Base-by-base conservation (phyloP, 1,140 invertebrate genomes). In the Heliconius melpomene region DNA sequence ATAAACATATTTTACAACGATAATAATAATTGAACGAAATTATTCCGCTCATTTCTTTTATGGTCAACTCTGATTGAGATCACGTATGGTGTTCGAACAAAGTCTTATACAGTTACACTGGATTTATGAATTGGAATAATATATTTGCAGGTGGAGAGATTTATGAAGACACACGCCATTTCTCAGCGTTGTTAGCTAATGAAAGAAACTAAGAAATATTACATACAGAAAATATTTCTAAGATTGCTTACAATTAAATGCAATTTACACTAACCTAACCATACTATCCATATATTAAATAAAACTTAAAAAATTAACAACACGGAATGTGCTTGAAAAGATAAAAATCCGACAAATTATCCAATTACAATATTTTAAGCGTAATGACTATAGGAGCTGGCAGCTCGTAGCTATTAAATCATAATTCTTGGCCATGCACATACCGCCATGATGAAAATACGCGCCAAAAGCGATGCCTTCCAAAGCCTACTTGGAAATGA, bases 101-200 rank as follows among this genome's bases (percentile, higher is more conserved):
- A 87, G 86, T 84, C 85, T 82, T 85, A 83, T 83, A 82, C 81
- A 78, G 80, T 80, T 83, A 86, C 76, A 79, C 72, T 74, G 79
- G 83, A 89, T 89, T 88, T 90, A 90, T 89, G 88, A 89, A 82
- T 81, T 84, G 83, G 85, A 89, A 89, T 88, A 88, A 90, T 90
- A 87, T 87, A 85, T 90, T 88, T 85, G 86, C 85, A 88, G 87
- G 85, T 86, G 76, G 78, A 79, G 83, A 86, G 87, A 90, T 92
- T 91, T 91, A 91, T 87, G 87, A 84, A 85, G 86, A 87, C 86
- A 78, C 79, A 80, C 82, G 83, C 81, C 81, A 86, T 86, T 80
- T 77, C 79, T 82, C 77, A 75, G 74, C 78, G 60, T 74, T 52
- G 83, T 82, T 81, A 75, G 70, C 54, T 23, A 54, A 50, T 73